Evolutionary conservation across 1,140 invertebrate species (phyloP).

Genomic region (Delia radicum): DNA sequence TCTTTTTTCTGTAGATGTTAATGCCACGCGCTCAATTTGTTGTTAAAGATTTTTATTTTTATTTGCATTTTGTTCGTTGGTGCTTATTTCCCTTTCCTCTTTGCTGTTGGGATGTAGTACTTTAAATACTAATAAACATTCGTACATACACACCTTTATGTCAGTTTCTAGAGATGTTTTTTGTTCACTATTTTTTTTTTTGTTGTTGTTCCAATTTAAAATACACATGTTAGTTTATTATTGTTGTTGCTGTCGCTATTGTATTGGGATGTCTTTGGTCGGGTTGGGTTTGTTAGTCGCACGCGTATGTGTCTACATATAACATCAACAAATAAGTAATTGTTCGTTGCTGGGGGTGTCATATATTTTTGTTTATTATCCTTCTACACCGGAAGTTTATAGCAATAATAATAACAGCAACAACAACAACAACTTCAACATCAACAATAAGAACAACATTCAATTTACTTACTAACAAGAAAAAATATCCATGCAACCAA

Average conservation of each 20-base stretch:
- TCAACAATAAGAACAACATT: not conserved
- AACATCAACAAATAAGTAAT: not conserved
- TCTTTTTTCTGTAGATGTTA: not conserved
- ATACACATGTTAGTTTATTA: not conserved
- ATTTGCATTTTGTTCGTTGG: not conserved
- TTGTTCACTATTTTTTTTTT: not conserved
- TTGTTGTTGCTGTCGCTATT: not conserved
- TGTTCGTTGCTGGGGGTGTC: conserved; percentile 1
- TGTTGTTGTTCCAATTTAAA: not conserved
- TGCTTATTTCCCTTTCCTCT: not conserved
- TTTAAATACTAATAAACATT: not conserved
- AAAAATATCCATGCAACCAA: not conserved
- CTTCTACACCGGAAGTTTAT: not conserved
- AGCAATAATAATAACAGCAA: not conserved
- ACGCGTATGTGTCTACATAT: not conserved
- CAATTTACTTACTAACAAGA: not conserved
- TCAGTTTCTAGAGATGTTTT: not conserved
- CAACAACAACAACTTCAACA: not conserved
- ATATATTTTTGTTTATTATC: conserved; percentile 2
- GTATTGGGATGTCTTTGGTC: not conserved
- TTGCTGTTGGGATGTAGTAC: not conserved
- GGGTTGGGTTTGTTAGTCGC: not conserved
- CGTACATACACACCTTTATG: not conserved
- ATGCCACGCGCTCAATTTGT: not conserved
- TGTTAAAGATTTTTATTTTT: not conserved